Base-by-base conservation (phyloP, 2,888 invertebrate species). In the Athalia rosae region DNA sequence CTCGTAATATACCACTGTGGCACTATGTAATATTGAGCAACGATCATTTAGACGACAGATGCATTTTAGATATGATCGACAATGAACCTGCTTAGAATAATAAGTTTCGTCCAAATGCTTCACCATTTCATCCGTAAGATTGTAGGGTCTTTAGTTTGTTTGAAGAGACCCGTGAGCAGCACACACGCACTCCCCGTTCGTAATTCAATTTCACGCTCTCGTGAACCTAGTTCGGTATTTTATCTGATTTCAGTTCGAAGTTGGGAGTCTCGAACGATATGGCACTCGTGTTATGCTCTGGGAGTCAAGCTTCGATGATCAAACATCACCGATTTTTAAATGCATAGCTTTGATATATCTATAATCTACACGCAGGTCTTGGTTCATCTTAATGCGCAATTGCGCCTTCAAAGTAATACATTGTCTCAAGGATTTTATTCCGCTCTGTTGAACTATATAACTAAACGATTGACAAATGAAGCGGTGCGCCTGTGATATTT, bases 161-260 rank as follows among this genome's bases (percentile, higher is more conserved):
- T 11, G 11, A 67, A 13, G 67, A 67, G 41, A 67, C 63, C 45
- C 47, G n/a, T 13, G 63, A 63, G 67, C 56, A 64, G 63, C 62
- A 73, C 76, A 76, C 77, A 79, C 77, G 79, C 67, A 63, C 59
- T 79, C 11, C 76, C 79, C 80, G 81, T 80, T 83, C 80, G 82
- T 83, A 82, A 84, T 84, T 81, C 83, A 84, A 84, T 84, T 84
- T 84, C 84, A 84, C 84, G 84, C 84, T 84, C 82, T 81, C 83
- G 69, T 83, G 83, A 79, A 76, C 82, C 62, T 76, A 63, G 59
- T 79, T 78, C 77, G 81, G 81, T 80, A 82, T 81, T 82, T 83
- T 84, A 84, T 84, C 84, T 81, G 79, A 61, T 79, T 81, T 79
- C 80, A 77, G 79, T 80, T 79, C 77, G 77, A 76, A 76, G 73